Percentiles rank a stretch among this genome's conserved stretches.
phyloP scores from a whole-genome alignment of 2,113 vertebrate species.

The Upupa epops region DNA sequence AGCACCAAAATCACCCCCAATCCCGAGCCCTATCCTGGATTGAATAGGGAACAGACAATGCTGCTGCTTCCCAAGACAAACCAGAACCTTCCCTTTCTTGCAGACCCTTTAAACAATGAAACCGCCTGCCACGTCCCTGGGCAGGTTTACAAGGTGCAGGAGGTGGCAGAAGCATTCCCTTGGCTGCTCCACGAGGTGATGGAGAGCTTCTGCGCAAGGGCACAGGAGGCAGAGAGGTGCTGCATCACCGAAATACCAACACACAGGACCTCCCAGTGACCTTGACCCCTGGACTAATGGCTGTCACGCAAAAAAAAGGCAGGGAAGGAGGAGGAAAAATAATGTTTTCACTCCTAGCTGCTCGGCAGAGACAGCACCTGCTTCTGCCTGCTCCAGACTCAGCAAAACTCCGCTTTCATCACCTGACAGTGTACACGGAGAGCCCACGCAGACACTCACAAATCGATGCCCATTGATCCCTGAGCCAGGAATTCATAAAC shows the following conservation, averaged over 20 bases:
- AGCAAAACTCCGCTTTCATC: constrained; percentile 68
- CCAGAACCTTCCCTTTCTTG: neutral
- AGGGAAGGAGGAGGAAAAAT: neutral
- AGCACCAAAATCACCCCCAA: neutral
- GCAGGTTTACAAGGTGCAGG: too few relatives aligned
- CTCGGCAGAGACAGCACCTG: constrained; percentile 52
- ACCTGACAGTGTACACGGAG: constrained; percentile 22
- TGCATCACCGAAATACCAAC: neutral
- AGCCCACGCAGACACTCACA: constrained; percentile 66
- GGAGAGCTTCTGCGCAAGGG: neutral
- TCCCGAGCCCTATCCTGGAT: neutral
- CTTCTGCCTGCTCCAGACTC: constrained; percentile 44
- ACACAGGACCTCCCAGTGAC: neutral
- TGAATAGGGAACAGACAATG: fast-evolving
- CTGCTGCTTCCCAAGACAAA: neutral
- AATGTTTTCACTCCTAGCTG: constrained; percentile 45
- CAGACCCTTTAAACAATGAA: neutral
- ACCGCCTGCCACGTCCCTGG: neutral
- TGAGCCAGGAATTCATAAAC: constrained; percentile 81
- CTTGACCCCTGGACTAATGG: fast-evolving
- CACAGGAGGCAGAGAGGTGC: neutral
- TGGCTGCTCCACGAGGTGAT: neutral
- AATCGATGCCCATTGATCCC: constrained; percentile 79
- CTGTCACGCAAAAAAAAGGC: neutral
- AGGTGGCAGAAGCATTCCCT: neutral